These are phyloP conservation scores for Habrosyne pyritoides DNA, from an alignment of 2,888 invertebrate genomes.

Conservation along the genomic window DNA sequence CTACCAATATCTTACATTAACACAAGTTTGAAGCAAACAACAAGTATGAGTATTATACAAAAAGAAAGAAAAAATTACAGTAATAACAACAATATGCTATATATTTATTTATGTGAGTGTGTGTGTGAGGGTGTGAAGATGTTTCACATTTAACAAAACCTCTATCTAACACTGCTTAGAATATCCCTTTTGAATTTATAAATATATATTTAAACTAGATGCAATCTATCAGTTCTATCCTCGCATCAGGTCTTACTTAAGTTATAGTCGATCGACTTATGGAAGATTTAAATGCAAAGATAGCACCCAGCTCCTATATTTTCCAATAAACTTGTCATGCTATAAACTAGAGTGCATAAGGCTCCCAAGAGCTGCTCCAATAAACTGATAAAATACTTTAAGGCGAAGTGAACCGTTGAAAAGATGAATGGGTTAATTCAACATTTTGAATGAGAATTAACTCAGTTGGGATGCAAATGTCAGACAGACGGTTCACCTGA, in stretches of 20 bases:
- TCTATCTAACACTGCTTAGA: background rate
- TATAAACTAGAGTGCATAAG: conserved; percentile 40
- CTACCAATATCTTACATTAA: too few relatives aligned
- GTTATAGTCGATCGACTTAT: conserved; percentile 35
- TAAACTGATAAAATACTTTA: conserved; percentile 29
- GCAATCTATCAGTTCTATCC: conserved; percentile 33
- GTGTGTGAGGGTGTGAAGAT: too few relatives aligned
- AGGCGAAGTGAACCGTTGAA: background rate
- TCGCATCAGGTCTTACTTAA: conserved; percentile 19
- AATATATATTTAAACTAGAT: conserved; percentile 13
- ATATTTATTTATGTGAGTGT: too few relatives aligned
- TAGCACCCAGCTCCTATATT: conserved; percentile 51
- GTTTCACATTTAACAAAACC: background rate
- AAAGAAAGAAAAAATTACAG: too few relatives aligned
- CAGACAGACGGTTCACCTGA: too few relatives aligned
- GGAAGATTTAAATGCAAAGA: conserved; percentile 70
- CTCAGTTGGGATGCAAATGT: background rate
- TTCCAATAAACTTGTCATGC: conserved; percentile 56
- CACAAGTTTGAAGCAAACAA: too few relatives aligned
- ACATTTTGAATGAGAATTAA: background rate
- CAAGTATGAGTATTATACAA: too few relatives aligned
- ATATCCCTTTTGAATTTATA: conserved; percentile 15
- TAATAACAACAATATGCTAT: too few relatives aligned
- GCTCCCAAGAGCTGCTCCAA: conserved; percentile 18
- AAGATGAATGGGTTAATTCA: background rate